phyloP scores from a whole-genome alignment of 2,888 invertebrate genomes.

The Parnassius orleans region DNA sequence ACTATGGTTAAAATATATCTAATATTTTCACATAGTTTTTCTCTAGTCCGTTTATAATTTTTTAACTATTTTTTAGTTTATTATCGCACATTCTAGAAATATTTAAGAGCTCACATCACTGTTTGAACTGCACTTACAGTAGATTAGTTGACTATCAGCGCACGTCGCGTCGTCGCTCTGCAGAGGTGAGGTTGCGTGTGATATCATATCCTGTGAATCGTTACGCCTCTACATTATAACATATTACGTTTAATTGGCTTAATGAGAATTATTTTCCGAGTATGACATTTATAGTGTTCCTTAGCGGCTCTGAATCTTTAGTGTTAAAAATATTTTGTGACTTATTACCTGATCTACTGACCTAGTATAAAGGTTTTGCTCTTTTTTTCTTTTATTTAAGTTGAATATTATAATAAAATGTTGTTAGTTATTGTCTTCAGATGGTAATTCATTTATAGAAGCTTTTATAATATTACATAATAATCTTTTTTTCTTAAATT shows the following conservation, averaged over 20 bases:
- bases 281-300: conserved; percentile 33
- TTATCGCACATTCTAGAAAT: conserved; percentile 15
- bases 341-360: too few relatives aligned
- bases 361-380: too few relatives aligned
- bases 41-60: too few relatives aligned
- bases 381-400: too few relatives aligned
- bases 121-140: conserved; percentile 64
- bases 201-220: conserved; percentile 73
- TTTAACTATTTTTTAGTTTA: neutral
- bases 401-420: too few relatives aligned
- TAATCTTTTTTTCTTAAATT: too few relatives aligned
- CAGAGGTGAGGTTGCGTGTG: conserved; percentile 55
- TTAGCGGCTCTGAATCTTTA: conserved; percentile 21
- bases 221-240: conserved; percentile 44
- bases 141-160: conserved; percentile 52
- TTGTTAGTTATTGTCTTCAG: too few relatives aligned
- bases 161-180: conserved; percentile 53
- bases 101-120: conserved; percentile 36
- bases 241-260: conserved; percentile 59
- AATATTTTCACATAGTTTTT: too few relatives aligned
- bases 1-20: too few relatives aligned
- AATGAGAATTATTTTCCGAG: conserved; percentile 62
- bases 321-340: neutral
- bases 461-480: too few relatives aligned
- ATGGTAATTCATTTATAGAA: too few relatives aligned